A percentile compares a stretch with the other conserved stretches of the same genome.
Conservation (phyloP, 2,113 vertebrate genomes). For the Sphaerodactylus townsendi region DNA sequence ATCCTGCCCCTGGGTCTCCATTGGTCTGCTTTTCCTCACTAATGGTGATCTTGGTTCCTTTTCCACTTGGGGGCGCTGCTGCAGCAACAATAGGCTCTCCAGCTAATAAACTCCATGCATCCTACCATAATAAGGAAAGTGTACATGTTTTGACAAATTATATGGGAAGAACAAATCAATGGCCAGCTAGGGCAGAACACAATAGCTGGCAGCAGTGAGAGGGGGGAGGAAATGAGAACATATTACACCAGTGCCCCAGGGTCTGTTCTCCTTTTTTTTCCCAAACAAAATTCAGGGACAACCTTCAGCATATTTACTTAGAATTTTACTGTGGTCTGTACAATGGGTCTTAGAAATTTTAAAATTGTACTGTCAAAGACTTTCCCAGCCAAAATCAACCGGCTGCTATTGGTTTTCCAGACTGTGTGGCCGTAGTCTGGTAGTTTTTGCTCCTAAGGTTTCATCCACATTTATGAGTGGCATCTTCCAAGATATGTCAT, state of each 20-base stretch:
- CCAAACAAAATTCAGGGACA: not conserved
- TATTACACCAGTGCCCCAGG: not conserved
- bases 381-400: too few relatives aligned
- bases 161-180: not conserved
- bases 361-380: too few relatives aligned
- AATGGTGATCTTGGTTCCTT: not conserved
- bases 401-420: too few relatives aligned
- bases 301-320: too few relatives aligned
- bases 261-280: not conserved
- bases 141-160: not conserved
- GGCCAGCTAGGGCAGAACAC: not conserved
- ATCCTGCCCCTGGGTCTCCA: too few relatives aligned
- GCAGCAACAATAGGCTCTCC: not conserved
- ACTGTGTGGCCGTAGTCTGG: too few relatives aligned
- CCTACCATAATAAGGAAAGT: not conserved
- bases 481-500: too few relatives aligned
- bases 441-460: too few relatives aligned
- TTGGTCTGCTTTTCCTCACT: not conserved
- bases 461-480: too few relatives aligned
- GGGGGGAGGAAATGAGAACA: not conserved
- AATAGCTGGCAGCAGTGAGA: not conserved
- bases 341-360: too few relatives aligned
- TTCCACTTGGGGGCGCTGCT: constrained; percentile 27
- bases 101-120: not conserved
- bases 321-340: too few relatives aligned